Evolutionary conservation across 1,140 invertebrate genomes (phyloP), one percentile per base, ranked within the genome.

Genomic region (Dreissena rostriformis): DNA sequence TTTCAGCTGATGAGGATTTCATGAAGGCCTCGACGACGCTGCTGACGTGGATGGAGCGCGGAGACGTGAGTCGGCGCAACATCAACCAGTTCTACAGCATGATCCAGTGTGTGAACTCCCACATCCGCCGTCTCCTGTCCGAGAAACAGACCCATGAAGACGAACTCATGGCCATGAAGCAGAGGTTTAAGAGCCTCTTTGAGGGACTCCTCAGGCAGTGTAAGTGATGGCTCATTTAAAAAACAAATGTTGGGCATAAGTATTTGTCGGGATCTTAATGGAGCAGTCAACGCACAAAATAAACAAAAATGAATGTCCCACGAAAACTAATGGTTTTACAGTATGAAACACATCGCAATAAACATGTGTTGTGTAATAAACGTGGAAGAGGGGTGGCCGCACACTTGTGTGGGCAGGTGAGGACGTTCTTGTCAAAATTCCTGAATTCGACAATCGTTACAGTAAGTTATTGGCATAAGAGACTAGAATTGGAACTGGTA

Each of bases 81-180:
- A 95, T 97, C 0, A 97, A 97, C 89, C 95, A 95, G 0, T 99
- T 99, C 93, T 99, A 98, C 92, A 97, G 97, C 0, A 97, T 99
- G 96, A 97, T 99, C 78, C 98, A 99, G 93, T 97, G 97, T 19
- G 97, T 96, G 0, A 98, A 98, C 93, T 97, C 97, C 5, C 97
- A 98, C 88, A 96, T 98, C 0, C 94, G 97, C 19, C 94, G 97
- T 65, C 94, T 99, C 4, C 95, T 97, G 52, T 96, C 95, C 65
- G 98, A 98, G 91, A 98, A 98, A 92, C 95, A 95, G 72, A 95
- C 95, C 66, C 96, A 97, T 81, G 97, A 98, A 92, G 97, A 98
- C 73, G 97, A 98, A 91, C 92, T 98, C 10, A 95, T 96, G 65
- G 96, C 96, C 86, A 96, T 97, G 15, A 97, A 97, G 91, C 96